These are phyloP conservation scores for Eristalinus sepulchralis DNA, from an alignment of 2,888 invertebrate genomes.

Conservation along the genomic window DNA sequence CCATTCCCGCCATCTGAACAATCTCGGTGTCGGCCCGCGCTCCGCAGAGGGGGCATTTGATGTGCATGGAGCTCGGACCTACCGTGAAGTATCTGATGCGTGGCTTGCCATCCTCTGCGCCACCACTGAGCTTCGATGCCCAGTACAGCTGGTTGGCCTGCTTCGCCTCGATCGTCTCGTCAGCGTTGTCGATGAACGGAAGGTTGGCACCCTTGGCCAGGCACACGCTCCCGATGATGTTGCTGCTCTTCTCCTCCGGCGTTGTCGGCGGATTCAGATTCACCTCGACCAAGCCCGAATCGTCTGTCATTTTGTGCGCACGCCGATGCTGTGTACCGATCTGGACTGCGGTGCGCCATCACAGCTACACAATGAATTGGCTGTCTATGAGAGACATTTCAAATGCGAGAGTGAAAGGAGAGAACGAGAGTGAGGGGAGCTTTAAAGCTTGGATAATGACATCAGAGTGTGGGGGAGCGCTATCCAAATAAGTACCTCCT, in stretches of 20 bases:
- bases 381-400: slow-evolving; percentile 6
- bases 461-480: neutral
- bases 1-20: slow-evolving; percentile 75
- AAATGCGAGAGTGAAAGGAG: slow-evolving; percentile 8
- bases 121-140: slow-evolving; percentile 47
- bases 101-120: slow-evolving; percentile 73
- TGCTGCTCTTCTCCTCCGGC: slow-evolving; percentile 67
- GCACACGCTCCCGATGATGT: slow-evolving; percentile 61
- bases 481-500: no score
- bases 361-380: neutral
- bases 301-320: slow-evolving; percentile 72
- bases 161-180: slow-evolving; percentile 48
- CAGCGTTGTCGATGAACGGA: slow-evolving; percentile 57
- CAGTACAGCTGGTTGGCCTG: slow-evolving; percentile 35
- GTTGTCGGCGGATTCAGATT: slow-evolving; percentile 73
- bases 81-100: slow-evolving; percentile 77
- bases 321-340: slow-evolving; percentile 39
- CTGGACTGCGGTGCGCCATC: slow-evolving; percentile 28
- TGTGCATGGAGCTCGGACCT: slow-evolving; percentile 76
- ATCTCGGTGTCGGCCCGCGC: slow-evolving; percentile 76
- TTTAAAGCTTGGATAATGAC: neutral
- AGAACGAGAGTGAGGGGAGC: neutral
- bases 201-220: slow-evolving; percentile 49
- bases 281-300: slow-evolving; percentile 74
- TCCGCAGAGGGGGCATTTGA: slow-evolving; percentile 77